Evolutionary conservation across 2,797 vertebrate genomes (phyloP).

Genomic region (Sibirionetta formosa): DNA sequence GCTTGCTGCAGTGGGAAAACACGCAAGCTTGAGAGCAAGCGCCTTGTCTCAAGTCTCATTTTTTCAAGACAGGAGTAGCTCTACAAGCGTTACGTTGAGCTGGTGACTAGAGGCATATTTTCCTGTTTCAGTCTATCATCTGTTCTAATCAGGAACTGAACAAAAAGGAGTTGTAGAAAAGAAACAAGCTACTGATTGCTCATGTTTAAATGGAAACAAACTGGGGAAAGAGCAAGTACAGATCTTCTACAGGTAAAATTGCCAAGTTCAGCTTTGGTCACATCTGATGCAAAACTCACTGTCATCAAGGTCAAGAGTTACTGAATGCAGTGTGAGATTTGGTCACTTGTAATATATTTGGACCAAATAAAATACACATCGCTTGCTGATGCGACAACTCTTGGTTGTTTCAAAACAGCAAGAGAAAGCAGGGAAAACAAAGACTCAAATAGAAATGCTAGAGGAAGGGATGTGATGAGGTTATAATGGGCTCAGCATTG

Average conservation of each 20-base stretch:
- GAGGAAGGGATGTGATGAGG: neutral
- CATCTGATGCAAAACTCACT: neutral
- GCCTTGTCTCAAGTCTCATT: neutral
- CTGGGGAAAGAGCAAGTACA: neutral
- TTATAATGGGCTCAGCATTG: neutral
- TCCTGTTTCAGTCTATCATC: neutral
- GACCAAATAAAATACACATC: neutral
- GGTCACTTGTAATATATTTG: neutral
- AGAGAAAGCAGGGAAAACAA: neutral
- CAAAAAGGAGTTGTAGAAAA: neutral
- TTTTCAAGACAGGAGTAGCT: neutral
- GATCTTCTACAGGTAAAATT: neutral
- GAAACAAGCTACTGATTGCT: neutral
- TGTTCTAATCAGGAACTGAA: neutral
- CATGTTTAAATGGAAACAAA: neutral
- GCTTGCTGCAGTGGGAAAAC: neutral
- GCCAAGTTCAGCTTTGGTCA: neutral
- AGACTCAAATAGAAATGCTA: neutral
- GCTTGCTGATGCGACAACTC: neutral
- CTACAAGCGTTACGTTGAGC: neutral
- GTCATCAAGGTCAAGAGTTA: neutral
- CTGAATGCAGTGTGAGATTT: neutral
- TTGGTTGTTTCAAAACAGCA: neutral
- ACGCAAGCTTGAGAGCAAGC: neutral
- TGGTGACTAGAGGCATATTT: neutral